Conservation (phyloP, 2,113 vertebrate genomes). For the Athene noctua region DNA sequence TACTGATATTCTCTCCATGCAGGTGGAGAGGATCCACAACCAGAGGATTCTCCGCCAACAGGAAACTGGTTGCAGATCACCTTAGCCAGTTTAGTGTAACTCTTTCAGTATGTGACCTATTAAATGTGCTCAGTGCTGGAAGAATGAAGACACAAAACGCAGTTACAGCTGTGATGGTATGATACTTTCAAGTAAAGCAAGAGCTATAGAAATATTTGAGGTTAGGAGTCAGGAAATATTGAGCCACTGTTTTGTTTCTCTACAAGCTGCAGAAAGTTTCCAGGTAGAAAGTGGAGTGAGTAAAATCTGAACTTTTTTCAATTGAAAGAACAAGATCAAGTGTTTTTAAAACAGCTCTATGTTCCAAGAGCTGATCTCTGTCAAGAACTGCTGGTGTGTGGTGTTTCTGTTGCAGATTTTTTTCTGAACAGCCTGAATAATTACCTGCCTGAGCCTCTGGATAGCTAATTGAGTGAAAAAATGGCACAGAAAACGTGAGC, state of each 20-base stretch:
- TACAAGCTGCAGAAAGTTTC: neutral
- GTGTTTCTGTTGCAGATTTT: neutral
- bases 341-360: neutral
- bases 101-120: neutral
- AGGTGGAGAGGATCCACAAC: neutral
- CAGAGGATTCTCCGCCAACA: neutral
- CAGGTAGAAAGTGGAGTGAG: neutral
- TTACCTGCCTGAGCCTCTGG: neutral
- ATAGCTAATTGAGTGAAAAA: neutral
- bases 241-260: neutral
- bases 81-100: neutral
- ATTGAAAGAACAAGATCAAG: neutral
- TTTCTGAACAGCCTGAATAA: neutral
- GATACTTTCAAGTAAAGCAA: constrained; percentile 4
- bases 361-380: neutral
- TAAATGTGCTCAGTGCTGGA: neutral
- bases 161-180: neutral
- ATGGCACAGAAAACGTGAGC: neutral
- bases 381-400: neutral
- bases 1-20: neutral
- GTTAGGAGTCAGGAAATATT: neutral
- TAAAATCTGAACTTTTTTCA: neutral
- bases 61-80: neutral
- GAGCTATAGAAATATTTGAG: neutral
- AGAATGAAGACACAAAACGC: neutral